Evolutionary conservation across 2,113 vertebrate genomes (phyloP).

Genomic region (Rhynchomys soricoides): DNA sequence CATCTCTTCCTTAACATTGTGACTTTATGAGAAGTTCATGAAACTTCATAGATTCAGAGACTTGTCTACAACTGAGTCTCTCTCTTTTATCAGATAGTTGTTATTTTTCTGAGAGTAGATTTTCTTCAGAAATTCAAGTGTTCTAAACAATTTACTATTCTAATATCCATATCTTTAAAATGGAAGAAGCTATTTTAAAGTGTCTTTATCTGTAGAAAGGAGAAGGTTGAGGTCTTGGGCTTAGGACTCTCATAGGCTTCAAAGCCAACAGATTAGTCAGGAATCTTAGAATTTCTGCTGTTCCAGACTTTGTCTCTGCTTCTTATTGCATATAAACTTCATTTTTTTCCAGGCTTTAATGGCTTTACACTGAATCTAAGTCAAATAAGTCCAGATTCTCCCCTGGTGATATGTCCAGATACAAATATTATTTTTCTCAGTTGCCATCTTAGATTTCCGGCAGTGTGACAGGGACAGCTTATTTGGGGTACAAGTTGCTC

Average conservation of each 20-base stretch:
- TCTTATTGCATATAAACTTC: background rate
- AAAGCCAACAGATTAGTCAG: background rate
- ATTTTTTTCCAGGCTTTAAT: background rate
- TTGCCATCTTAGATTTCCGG: background rate
- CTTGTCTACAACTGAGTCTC: background rate
- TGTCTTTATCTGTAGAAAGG: background rate
- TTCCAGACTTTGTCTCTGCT: background rate
- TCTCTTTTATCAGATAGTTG: background rate
- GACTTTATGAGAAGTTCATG: background rate
- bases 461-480: background rate
- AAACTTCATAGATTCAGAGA: background rate
- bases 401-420: background rate
- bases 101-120: background rate
- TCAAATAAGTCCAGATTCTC: background rate
- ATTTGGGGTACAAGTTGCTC: background rate
- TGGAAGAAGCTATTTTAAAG: background rate
- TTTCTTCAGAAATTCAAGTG: background rate
- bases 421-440: background rate
- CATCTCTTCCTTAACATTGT: background rate
- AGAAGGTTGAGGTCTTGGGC: rapidly evolving
- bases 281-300: background rate
- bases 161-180: background rate
- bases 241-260: background rate
- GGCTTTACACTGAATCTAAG: rapidly evolving
- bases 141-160: slow-evolving; percentile 12